These are phyloP conservation scores for Mythimna vitellina DNA, from an alignment of 2,888 invertebrate genomes.

Conservation along the genomic window DNA sequence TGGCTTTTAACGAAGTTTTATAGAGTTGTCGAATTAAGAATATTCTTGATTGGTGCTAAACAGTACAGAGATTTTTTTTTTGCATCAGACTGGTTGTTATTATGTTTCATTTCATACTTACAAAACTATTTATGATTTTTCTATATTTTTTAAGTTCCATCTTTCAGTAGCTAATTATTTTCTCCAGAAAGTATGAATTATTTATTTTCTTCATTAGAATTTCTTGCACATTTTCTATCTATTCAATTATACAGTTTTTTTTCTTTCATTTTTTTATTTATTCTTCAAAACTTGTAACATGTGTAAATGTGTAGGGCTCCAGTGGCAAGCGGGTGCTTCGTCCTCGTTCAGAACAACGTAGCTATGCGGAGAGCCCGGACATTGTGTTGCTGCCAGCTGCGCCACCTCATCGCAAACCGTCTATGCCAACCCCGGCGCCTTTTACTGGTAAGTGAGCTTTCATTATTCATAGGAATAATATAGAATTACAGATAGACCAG, in stretches of 20 bases:
- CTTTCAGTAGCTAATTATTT: conserved; percentile 5
- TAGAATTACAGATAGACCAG: no score
- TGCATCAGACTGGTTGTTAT: neutral
- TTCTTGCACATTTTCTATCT: conserved; percentile 13
- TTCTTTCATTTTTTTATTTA: neutral
- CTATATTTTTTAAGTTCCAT: neutral
- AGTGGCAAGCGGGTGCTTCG: conserved; percentile 93
- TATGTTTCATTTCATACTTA: neutral
- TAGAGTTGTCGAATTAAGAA: no score
- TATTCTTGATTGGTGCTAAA: neutral
- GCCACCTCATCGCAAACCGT: conserved; percentile 85
- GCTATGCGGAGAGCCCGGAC: conserved; percentile 96
- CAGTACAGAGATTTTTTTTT: neutral
- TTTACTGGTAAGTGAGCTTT: conserved; percentile 75
- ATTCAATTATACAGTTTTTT: neutral
- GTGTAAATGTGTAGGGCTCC: conserved; percentile 74
- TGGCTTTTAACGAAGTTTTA: no score
- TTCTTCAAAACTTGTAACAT: neutral
- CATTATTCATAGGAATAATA: no score
- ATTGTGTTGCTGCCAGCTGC: conserved; percentile 92
- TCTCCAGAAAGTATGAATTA: neutral
- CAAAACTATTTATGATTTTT: neutral
- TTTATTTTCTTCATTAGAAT: conserved; percentile 13
- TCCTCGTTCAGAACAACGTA: conserved; percentile 95
- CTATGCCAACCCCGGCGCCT: conserved; percentile 75